Conservation (phyloP, 2,888 invertebrate genomes). For the Serripes groenlandicus region DNA sequence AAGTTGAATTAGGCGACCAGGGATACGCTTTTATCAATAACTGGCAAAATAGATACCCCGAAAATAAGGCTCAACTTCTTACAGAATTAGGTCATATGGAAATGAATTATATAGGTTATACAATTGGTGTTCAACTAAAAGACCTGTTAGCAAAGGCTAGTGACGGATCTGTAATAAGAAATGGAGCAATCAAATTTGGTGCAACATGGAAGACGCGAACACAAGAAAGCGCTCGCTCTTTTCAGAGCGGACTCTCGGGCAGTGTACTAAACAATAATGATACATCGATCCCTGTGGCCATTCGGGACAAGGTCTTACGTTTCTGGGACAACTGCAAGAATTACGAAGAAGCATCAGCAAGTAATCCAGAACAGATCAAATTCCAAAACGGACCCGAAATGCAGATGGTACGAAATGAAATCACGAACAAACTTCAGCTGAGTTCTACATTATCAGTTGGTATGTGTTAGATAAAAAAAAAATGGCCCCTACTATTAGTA, state of each 20-base stretch:
- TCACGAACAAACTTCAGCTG: slow-evolving; percentile 18
- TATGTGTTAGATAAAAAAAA: too few species aligned
- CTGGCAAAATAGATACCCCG: slow-evolving; percentile 76
- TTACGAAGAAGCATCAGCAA: slow-evolving; percentile 73
- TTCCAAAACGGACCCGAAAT: slow-evolving; percentile 78
- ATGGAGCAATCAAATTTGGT: slow-evolving; percentile 71
- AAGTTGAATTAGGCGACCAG: slow-evolving; percentile 50
- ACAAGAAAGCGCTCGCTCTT: slow-evolving; percentile 79
- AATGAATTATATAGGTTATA: neutral
- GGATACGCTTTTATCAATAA: slow-evolving; percentile 61
- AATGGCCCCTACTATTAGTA: too few species aligned
- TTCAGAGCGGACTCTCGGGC: slow-evolving; percentile 76
- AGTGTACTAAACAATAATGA: slow-evolving; percentile 22
- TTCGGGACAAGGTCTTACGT: slow-evolving; percentile 75
- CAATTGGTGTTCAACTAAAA: neutral
- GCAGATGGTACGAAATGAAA: slow-evolving; percentile 65
- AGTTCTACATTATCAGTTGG: slow-evolving; percentile 31
- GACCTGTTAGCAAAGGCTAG: neutral
- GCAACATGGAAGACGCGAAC: slow-evolving; percentile 80
- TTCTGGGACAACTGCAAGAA: slow-evolving; percentile 78
- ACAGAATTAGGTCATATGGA: neutral
- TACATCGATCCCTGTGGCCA: slow-evolving; percentile 57
- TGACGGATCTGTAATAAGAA: slow-evolving; percentile 38
- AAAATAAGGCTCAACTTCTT: slow-evolving; percentile 74
- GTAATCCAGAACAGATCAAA: slow-evolving; percentile 73